Percentiles rank a stretch among this genome's conserved stretches.
These are phyloP conservation scores for Microdon myrmicae DNA, from an alignment of 2,888 invertebrate genomes.

Conservation along the genomic window DNA sequence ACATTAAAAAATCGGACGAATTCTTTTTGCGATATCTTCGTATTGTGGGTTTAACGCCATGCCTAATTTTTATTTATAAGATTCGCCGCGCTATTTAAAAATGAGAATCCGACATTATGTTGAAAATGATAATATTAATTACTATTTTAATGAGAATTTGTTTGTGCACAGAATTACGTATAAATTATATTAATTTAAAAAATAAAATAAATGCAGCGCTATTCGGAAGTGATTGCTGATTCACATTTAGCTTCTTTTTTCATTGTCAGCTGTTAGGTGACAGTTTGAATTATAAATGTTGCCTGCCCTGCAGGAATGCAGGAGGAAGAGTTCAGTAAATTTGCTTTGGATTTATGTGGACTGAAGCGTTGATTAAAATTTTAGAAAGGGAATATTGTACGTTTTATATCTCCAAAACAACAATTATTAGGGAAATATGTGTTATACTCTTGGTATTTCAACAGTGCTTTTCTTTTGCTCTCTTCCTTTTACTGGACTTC, in stretches of 20 bases:
- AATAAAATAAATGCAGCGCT: slow-evolving; percentile 31
- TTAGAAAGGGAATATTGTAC: no score
- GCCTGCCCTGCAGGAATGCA: slow-evolving; percentile 19
- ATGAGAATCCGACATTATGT: slow-evolving; percentile 13
- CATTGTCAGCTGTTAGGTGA: slow-evolving; percentile 23
- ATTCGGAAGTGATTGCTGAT: slow-evolving; percentile 42
- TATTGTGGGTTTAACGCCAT: slow-evolving; percentile 93
- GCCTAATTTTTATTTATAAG: slow-evolving; percentile 30
- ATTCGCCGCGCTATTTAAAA: slow-evolving; percentile 12
- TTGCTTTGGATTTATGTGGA: no score
- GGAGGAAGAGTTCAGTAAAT: no score
- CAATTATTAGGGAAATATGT: no score
- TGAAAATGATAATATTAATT: slow-evolving; percentile 9
- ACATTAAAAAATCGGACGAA: slow-evolving; percentile 95
- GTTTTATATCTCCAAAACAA: no score
- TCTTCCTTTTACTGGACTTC: no score
- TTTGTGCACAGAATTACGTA: slow-evolving; percentile 14
- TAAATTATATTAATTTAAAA: slow-evolving; percentile 22
- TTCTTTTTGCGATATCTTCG: slow-evolving; percentile 91
- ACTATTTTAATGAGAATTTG: slow-evolving; percentile 13
- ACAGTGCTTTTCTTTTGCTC: no score
- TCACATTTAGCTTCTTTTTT: slow-evolving; percentile 43
- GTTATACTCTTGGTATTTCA: no score
- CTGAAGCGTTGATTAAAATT: no score
- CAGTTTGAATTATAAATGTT: slow-evolving; percentile 5